These are phyloP conservation scores for Elephantulus edwardii DNA, from an alignment of 2,113 vertebrate genomes.

Conservation along the genomic window DNA sequence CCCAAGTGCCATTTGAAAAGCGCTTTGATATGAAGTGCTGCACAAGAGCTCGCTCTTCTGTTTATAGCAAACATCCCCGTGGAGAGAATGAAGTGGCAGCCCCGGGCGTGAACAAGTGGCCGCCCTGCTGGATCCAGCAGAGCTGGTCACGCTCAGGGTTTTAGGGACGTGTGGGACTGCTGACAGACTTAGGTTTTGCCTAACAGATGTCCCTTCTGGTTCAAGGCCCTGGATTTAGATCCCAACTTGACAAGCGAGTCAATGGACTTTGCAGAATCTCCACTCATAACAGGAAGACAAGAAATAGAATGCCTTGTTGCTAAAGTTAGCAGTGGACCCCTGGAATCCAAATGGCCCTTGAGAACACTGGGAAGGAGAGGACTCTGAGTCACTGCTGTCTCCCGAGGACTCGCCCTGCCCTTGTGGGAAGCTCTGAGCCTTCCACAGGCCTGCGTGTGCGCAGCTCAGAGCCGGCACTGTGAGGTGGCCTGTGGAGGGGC, in stretches of 20 bases:
- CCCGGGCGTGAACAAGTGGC: background rate
- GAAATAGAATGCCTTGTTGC: conserved; percentile 28
- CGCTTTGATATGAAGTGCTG: conserved; percentile 28
- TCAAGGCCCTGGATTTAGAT: conserved; percentile 25
- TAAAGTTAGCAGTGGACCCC: conserved; percentile 20
- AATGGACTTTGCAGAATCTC: conserved; percentile 29
- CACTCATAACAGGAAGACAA: conserved; percentile 36
- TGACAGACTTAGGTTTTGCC: background rate
- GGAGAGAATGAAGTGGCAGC: background rate
- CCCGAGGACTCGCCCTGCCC: background rate
- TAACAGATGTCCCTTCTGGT: background rate
- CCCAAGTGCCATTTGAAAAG: conserved; percentile 38
- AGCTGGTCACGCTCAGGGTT: background rate
- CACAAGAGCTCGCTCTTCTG: conserved; percentile 37
- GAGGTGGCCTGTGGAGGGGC: conserved; percentile 54
- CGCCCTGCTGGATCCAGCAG: background rate
- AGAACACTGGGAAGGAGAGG: conserved; percentile 1
- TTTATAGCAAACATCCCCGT: background rate
- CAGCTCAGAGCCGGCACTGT: background rate
- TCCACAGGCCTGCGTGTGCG: background rate
- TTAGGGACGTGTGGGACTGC: background rate
- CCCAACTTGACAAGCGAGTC: conserved; percentile 46
- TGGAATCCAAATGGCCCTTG: conserved; percentile 31
- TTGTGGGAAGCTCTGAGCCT: background rate
- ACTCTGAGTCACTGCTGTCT: background rate